These are phyloP conservation scores for Beroe forskalii DNA, from an alignment of 37 sponge, comb jelly and placozoan genomes.

Conservation along the genomic window DNA sequence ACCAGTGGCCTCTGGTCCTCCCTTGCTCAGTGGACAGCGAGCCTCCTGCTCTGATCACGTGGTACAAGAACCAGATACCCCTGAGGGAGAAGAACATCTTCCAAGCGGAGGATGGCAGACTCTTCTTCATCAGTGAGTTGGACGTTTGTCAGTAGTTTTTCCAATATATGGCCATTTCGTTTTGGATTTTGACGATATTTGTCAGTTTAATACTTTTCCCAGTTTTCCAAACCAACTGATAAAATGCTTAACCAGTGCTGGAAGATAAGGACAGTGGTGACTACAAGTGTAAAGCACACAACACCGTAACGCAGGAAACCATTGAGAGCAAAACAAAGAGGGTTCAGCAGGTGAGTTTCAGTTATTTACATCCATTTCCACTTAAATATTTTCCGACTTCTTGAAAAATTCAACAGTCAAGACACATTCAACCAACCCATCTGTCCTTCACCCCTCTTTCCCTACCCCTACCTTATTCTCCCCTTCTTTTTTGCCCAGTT, in stretches of 20 bases:
- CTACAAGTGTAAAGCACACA: slow-evolving; percentile 42
- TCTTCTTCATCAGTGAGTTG: slow-evolving; percentile 42
- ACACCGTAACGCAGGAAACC: slow-evolving; percentile 30
- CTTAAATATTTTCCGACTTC: no score
- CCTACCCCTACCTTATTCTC: no score
- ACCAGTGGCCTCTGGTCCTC: slow-evolving; percentile 20
- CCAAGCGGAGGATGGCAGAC: slow-evolving; percentile 3
- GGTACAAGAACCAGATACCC: slow-evolving; percentile 29
- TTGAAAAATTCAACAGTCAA: no score
- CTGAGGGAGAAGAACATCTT: slow-evolving; percentile 13
- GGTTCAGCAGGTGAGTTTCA: not conserved
- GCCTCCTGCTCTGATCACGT: slow-evolving; percentile 26
- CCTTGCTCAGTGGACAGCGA: slow-evolving; percentile 28
- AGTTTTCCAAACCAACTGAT: no score
- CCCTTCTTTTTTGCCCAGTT: no score
- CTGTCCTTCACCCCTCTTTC: no score
- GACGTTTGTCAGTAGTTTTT: no score
- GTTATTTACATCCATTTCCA: no score
- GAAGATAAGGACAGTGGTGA: slow-evolving; percentile 25
- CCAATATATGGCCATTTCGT: not conserved
- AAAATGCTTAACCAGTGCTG: no score
- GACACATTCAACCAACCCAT: no score
- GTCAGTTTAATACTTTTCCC: not conserved
- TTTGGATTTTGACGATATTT: not conserved
- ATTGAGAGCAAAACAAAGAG: not conserved